A percentile compares a stretch with the other conserved stretches of the same genome.
Evolutionary conservation across 2,888 invertebrate genomes (phyloP).

Genomic region (Athalia cordata): DNA sequence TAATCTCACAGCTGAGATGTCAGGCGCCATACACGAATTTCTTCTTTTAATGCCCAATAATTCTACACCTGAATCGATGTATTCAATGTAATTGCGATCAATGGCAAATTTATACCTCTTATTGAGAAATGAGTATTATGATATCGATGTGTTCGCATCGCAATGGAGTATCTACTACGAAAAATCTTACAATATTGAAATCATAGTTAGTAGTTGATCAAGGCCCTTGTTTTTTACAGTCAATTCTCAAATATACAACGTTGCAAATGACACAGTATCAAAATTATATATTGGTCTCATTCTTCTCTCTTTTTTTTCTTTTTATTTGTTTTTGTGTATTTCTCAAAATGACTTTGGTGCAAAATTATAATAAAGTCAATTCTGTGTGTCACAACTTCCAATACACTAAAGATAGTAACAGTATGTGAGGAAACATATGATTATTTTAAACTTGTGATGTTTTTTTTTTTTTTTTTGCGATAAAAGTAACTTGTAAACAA

Average conservation of each 20-base stretch:
- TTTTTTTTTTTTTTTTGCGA: neutral
- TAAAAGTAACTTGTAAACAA: too few species aligned
- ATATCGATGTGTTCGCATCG: neutral
- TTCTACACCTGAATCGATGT: neutral
- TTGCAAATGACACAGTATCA: slow-evolving; percentile 15
- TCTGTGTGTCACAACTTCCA: neutral
- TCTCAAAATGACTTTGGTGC: neutral
- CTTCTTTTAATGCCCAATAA: too few species aligned
- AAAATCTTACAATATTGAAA: neutral
- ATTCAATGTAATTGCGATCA: too few species aligned
- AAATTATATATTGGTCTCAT: slow-evolving; percentile 4
- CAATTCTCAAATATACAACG: neutral
- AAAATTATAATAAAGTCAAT: neutral
- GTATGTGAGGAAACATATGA: neutral
- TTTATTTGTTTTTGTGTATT: neutral
- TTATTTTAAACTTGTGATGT: neutral
- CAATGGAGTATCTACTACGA: neutral
- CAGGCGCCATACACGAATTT: too few species aligned
- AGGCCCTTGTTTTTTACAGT: neutral
- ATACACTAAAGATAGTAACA: neutral
- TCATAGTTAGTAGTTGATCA: neutral
- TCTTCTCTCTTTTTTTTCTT: neutral
- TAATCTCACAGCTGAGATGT: neutral
- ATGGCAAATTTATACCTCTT: neutral
- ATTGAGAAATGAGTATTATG: neutral